These are phyloP conservation scores for Rhineura floridana DNA, from an alignment of 2,113 vertebrate genomes.

Conservation along the genomic window DNA sequence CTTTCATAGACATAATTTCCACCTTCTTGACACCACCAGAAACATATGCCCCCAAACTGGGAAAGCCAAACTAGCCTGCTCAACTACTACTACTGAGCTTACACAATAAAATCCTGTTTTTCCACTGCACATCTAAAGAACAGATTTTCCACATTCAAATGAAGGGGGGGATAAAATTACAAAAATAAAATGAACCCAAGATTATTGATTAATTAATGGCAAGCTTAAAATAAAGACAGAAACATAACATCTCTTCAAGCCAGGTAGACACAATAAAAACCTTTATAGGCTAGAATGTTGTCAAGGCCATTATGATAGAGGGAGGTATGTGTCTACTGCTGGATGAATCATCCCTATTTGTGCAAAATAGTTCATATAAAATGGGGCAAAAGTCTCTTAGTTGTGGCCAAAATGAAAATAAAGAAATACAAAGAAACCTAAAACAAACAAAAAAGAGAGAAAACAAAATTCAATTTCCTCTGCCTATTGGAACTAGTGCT, in stretches of 20 bases:
- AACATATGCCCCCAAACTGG: slow-evolving; percentile 8
- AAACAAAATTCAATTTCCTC: not conserved
- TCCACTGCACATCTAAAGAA: slow-evolving; percentile 16
- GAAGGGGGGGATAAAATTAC: not conserved
- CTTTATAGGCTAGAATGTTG: not conserved
- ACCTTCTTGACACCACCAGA: not conserved
- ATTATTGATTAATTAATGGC: not conserved
- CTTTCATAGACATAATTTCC: slow-evolving; percentile 32
- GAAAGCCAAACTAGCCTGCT: slow-evolving; percentile 22
- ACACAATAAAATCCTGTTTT: slow-evolving; percentile 32
- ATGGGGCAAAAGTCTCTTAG: not conserved
- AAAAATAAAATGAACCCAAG: not conserved
- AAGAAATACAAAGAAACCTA: slow-evolving; percentile 18
- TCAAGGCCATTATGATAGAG: not conserved
- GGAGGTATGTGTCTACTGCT: slow-evolving; percentile 25
- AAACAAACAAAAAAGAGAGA: slow-evolving; percentile 18
- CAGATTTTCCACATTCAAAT: not conserved
- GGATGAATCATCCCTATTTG: slow-evolving; percentile 47
- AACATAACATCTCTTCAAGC: slow-evolving; percentile 3
- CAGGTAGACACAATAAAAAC: slow-evolving; percentile 48
- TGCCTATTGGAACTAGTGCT: not conserved
- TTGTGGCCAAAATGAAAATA: slow-evolving; percentile 31
- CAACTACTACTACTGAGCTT: slow-evolving; percentile 16
- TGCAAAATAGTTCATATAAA: slow-evolving; percentile 42
- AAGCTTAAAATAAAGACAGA: not conserved